phyloP scores from a whole-genome alignment of 2,113 vertebrate genomes.

The Galeopterus variegatus region DNA sequence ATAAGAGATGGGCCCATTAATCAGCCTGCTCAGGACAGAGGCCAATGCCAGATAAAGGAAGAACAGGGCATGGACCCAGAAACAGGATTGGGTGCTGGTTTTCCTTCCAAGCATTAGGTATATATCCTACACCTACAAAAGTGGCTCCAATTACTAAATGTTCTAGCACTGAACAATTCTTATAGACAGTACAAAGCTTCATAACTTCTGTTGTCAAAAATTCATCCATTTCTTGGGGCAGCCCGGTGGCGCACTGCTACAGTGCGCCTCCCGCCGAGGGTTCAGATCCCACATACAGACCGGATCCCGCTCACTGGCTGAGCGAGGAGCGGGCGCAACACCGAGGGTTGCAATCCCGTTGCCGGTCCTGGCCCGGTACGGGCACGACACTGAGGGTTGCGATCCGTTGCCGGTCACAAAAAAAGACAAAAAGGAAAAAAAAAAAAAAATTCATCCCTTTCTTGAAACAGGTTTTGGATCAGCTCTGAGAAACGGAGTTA shows the following conservation, averaged over 20 bases:
- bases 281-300: too few relatives aligned
- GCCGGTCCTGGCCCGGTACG: too few relatives aligned
- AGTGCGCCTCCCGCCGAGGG: too few relatives aligned
- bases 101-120: slow-evolving; percentile 14
- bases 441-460: too few relatives aligned
- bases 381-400: too few relatives aligned
- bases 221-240: slow-evolving; percentile 68
- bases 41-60: background rate
- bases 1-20: slow-evolving; percentile 46
- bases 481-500: slow-evolving; percentile 62
- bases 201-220: slow-evolving; percentile 63
- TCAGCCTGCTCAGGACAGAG: slow-evolving; percentile 53
- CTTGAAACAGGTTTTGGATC: slow-evolving; percentile 73
- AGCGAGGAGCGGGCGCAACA: too few relatives aligned
- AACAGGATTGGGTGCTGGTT: background rate
- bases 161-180: slow-evolving; percentile 56
- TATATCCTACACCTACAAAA: slow-evolving; percentile 25
- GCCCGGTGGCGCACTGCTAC: too few relatives aligned
- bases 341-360: too few relatives aligned
- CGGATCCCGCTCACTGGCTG: too few relatives aligned
- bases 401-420: too few relatives aligned
- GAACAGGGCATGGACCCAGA: background rate
- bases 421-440: too few relatives aligned
- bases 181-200: slow-evolving; percentile 56
- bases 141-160: slow-evolving; percentile 30